A percentile compares a stretch with the other conserved stretches of the same genome.
phyloP scores from a whole-genome alignment of 2,888 invertebrate species.

The Rhynchonema sp. region DNA sequence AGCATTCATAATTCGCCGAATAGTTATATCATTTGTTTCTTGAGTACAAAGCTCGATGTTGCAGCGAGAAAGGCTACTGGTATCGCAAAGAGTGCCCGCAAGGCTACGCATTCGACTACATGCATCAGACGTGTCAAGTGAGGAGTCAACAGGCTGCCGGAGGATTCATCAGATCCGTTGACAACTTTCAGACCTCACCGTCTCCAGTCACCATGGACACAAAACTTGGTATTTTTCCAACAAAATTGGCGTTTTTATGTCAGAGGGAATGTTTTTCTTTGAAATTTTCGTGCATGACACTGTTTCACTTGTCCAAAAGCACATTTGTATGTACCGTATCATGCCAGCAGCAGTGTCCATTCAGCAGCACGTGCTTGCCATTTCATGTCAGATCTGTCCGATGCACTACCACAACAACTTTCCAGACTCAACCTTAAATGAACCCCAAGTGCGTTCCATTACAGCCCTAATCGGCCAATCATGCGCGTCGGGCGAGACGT shows the following conservation, averaged over 20 bases:
- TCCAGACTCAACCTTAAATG: neutral
- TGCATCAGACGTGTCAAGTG: neutral
- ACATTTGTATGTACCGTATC: too few relatives aligned
- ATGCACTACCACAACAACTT: too few relatives aligned
- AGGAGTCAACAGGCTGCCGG: neutral
- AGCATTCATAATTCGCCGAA: neutral
- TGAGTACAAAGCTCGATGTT: neutral
- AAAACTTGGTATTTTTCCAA: too few relatives aligned
- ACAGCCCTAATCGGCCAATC: neutral
- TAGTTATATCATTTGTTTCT: neutral
- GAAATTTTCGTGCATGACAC: too few relatives aligned
- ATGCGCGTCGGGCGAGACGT: constrained; percentile 4
- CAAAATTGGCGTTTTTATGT: too few relatives aligned
- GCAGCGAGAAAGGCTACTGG: neutral
- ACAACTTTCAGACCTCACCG: neutral
- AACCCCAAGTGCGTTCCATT: neutral
- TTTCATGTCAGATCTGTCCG: too few relatives aligned
- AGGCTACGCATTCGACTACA: neutral
- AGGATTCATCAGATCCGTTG: neutral
- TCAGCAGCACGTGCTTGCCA: too few relatives aligned
- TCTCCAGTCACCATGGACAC: neutral
- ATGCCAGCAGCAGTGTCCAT: too few relatives aligned
- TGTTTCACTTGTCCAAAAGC: too few relatives aligned
- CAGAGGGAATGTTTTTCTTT: neutral
- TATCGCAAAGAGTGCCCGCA: neutral